phyloP scores from a whole-genome alignment of 2,113 vertebrate genomes.

The Eira barbara region DNA sequence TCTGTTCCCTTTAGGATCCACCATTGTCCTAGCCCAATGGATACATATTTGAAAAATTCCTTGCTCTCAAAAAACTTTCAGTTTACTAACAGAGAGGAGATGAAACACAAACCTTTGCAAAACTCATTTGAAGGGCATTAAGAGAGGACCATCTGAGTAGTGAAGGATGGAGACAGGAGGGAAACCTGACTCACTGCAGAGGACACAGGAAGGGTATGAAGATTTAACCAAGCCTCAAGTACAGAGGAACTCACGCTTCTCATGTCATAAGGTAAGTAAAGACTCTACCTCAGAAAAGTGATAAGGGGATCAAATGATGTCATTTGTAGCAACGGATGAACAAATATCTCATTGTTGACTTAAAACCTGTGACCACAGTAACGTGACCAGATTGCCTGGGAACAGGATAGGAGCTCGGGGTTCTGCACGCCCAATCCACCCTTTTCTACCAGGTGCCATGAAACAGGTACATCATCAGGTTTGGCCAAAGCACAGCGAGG shows the following conservation, averaged over 20 bases:
- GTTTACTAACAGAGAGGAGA: not conserved
- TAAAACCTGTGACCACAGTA: not conserved
- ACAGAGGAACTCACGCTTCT: not conserved
- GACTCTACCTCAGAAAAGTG: not conserved
- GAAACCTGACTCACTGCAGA: not conserved
- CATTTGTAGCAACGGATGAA: not conserved
- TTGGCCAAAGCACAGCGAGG: not conserved
- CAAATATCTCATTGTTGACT: not conserved
- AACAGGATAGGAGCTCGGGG: not conserved
- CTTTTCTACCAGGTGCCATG: not conserved
- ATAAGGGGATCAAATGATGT: not conserved
- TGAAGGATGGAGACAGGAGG: not conserved
- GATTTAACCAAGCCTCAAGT: not conserved
- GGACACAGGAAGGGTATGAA: not conserved
- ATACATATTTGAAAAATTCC: not conserved
- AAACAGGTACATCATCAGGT: not conserved
- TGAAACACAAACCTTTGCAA: not conserved
- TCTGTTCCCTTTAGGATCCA: not conserved
- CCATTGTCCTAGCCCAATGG: not conserved
- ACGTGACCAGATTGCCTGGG: not conserved
- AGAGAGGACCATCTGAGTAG: not conserved
- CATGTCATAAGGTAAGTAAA: not conserved
- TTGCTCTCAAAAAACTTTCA: not conserved
- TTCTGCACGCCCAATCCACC: too few species aligned
- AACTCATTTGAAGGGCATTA: not conserved